A percentile compares a stretch with the other conserved stretches of the same genome.
Conservation (phyloP, 2,888 invertebrate genomes). For the Endomychus coccineus region DNA sequence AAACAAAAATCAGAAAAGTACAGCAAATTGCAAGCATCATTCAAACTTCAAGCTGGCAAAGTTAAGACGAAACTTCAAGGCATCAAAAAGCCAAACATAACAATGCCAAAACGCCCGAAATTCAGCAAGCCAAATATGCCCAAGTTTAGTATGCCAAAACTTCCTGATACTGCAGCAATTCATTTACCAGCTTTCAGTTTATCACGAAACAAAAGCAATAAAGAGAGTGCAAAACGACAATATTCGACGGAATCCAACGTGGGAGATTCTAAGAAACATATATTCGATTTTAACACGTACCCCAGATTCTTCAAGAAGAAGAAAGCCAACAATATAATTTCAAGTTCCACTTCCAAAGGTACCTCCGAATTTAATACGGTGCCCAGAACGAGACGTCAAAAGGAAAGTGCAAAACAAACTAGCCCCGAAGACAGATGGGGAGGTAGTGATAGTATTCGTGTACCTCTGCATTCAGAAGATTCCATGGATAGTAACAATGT, state of each 20-base stretch:
- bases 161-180: conserved; percentile 54
- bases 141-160: conserved; percentile 50
- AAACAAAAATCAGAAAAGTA: conserved; percentile 34
- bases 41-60: conserved; percentile 65
- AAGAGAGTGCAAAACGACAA: conserved; percentile 38
- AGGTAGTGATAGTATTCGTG: conserved; percentile 29
- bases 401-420: conserved; percentile 22
- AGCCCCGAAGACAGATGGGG: conserved; percentile 6
- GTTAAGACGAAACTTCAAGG: conserved; percentile 53
- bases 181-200: conserved; percentile 44
- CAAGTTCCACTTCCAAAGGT: conserved; percentile 33
- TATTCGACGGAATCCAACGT: conserved; percentile 47
- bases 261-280: conserved; percentile 51
- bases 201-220: conserved; percentile 40
- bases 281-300: conserved; percentile 70
- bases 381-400: conserved; percentile 46
- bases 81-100: conserved; percentile 48
- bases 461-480: conserved; percentile 39
- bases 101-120: conserved; percentile 52
- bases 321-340: too few species aligned
- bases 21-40: conserved; percentile 54
- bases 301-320: conserved; percentile 57
- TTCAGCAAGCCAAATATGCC: conserved; percentile 44
- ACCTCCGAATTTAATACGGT: conserved; percentile 63
- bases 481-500: conserved; percentile 28